Evolutionary conservation across 2,797 vertebrate genomes (phyloP).

Genomic region (Serranus cabrilla): DNA sequence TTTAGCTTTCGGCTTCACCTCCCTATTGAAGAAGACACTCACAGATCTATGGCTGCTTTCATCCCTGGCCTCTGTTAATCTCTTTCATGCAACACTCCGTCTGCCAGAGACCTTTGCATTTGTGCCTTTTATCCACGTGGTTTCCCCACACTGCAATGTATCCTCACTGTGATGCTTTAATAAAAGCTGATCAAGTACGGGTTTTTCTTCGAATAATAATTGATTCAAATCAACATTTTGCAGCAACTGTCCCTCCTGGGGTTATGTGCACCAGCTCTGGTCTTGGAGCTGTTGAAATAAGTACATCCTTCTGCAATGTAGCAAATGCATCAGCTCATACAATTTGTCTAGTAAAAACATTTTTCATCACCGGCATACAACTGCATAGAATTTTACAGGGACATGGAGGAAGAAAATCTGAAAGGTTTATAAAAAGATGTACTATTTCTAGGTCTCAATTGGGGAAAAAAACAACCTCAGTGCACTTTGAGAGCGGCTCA

Average conservation of each 20-base stretch:
- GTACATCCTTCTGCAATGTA: neutral
- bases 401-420: too few species aligned
- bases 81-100: conserved; percentile 18
- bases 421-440: too few species aligned
- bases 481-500: too few species aligned
- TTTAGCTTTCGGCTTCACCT: conserved; percentile 31
- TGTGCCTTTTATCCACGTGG: neutral
- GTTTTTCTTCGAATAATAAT: neutral
- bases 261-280: neutral
- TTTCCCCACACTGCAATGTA: neutral
- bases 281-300: conserved; percentile 5
- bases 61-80: conserved; percentile 33
- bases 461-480: too few species aligned
- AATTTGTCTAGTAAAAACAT: neutral
- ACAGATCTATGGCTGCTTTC: conserved; percentile 51
- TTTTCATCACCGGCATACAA: neutral
- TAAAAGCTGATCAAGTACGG: neutral
- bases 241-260: too few species aligned
- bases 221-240: neutral
- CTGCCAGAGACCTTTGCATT: conserved; percentile 41
- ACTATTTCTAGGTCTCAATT: too few species aligned
- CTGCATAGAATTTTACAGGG: neutral
- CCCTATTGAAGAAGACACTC: conserved; percentile 26
- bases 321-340: neutral
- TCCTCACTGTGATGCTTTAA: neutral